A percentile compares a stretch with the other conserved stretches of the same genome.
phyloP scores from a whole-genome alignment of 2,797 vertebrate genomes.

The Sarcoramphus papa region DNA sequence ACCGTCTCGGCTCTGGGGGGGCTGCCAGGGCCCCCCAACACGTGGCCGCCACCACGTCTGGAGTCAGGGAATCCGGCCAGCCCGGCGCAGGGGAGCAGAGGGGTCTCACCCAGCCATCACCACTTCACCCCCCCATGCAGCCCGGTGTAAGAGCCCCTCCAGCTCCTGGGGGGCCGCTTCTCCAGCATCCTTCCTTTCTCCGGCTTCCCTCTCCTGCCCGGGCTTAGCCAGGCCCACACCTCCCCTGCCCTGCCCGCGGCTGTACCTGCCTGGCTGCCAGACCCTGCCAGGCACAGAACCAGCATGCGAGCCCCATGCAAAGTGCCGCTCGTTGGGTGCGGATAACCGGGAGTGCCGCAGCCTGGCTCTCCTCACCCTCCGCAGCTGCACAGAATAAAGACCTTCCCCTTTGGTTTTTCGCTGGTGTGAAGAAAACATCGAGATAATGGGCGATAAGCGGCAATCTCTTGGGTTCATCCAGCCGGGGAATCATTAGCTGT shows the following conservation, averaged over 20 bases:
- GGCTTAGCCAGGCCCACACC: neutral
- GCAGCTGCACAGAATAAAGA: neutral
- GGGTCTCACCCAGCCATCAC: neutral
- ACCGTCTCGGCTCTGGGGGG: rapidly evolving
- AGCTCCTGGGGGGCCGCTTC: neutral
- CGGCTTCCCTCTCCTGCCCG: rapidly evolving
- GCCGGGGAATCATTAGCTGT: neutral
- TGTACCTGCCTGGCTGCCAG: neutral
- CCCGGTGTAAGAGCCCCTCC: neutral
- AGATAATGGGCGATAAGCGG: neutral
- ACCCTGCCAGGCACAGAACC: rapidly evolving
- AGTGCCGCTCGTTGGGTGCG: rapidly evolving
- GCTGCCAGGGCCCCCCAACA: neutral
- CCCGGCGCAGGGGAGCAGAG: rapidly evolving
- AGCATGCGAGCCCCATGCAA: rapidly evolving
- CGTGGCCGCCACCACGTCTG: rapidly evolving
- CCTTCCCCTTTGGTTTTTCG: neutral
- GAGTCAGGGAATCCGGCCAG: rapidly evolving
- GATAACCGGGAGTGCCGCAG: neutral
- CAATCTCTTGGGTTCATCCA: neutral
- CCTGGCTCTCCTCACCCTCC: neutral
- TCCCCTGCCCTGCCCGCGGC: neutral
- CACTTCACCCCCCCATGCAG: rapidly evolving
- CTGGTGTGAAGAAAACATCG: neutral
- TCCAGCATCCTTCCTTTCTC: neutral